Evolutionary conservation across 2,797 vertebrate genomes (phyloP).

Genomic region (Trachurus trachurus): DNA sequence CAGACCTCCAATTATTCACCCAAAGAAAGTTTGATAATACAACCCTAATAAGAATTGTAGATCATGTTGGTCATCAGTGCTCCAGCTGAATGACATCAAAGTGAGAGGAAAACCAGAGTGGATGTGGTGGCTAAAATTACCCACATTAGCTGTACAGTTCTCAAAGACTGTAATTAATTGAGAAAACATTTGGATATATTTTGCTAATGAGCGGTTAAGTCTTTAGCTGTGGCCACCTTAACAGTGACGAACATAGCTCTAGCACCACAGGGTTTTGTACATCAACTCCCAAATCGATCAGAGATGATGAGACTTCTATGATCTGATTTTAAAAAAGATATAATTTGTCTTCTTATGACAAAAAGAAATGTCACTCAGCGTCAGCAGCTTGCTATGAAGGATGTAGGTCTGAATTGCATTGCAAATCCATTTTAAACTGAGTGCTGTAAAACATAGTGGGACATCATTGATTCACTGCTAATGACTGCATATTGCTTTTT

Average conservation of each 20-base stretch:
- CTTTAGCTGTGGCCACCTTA: not conserved
- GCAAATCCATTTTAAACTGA: conserved; percentile 4
- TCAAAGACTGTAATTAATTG: not conserved
- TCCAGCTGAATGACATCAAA: conserved; percentile 23
- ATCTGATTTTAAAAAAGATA: not conserved
- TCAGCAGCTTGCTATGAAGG: conserved; percentile 2
- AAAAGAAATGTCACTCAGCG: not conserved
- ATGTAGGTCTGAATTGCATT: not conserved
- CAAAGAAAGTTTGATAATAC: conserved; percentile 32
- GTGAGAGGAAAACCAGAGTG: conserved; percentile 28
- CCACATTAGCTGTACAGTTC: not conserved
- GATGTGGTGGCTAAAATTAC: conserved; percentile 12
- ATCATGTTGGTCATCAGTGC: not conserved
- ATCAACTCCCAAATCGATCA: not conserved
- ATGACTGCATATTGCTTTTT: conserved; percentile 17
- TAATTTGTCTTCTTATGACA: not conserved
- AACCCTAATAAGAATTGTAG: conserved; percentile 44
- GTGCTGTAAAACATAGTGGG: conserved; percentile 3
- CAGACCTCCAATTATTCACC: conserved; percentile 26
- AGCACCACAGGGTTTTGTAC: not conserved
- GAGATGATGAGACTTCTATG: not conserved
- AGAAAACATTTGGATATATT: not conserved
- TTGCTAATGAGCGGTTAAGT: not conserved
- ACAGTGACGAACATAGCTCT: not conserved
- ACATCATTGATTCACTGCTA: not conserved